Percentiles rank a stretch among this genome's conserved stretches.
Evolutionary conservation across 2,113 vertebrate species (phyloP).

Genomic region (crab-eating macaque (Macaca fascicularis)): DNA sequence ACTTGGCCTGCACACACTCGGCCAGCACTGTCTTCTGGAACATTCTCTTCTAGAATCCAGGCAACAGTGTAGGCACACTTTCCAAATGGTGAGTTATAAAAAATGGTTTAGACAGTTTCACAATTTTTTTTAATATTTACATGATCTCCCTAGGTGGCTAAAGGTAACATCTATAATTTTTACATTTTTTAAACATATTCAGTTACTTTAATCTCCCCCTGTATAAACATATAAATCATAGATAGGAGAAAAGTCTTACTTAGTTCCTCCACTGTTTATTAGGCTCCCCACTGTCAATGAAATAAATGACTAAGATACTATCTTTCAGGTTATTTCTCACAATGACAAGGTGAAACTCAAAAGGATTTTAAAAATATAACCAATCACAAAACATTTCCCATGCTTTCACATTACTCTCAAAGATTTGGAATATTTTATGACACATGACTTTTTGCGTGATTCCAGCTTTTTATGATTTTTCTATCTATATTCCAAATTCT

Average conservation of each 20-base stretch:
- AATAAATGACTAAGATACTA: neutral
- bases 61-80: neutral
- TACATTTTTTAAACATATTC: neutral
- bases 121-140: neutral
- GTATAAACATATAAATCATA: neutral
- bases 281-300: neutral
- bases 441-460: neutral
- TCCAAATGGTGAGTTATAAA: neutral
- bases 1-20: rapidly evolving
- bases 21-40: too few species aligned
- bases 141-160: neutral
- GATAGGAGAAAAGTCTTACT: neutral
- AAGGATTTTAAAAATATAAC: neutral
- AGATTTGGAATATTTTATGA: neutral
- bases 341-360: neutral
- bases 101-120: neutral
- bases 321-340: neutral
- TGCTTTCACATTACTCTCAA: neutral
- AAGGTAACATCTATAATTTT: neutral
- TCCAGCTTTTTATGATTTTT: neutral
- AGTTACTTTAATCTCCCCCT: neutral
- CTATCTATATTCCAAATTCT: neutral
- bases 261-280: neutral
- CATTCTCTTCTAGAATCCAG: neutral
- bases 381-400: too few species aligned